Conservation (phyloP, 1,140 invertebrate species). For the Asbolus verrucosus region DNA sequence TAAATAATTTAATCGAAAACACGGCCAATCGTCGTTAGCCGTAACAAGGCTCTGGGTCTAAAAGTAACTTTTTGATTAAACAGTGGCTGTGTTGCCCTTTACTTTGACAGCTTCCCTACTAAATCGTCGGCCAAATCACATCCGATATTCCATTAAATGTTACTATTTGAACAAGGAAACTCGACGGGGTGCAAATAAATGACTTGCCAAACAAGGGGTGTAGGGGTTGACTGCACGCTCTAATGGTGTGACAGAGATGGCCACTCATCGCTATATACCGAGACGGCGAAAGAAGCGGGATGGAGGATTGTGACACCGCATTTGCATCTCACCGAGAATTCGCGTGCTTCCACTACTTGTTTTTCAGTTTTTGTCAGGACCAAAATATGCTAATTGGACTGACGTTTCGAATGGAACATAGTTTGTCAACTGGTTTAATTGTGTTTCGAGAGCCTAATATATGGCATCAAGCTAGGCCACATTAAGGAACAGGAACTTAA, state of each 20-base stretch:
- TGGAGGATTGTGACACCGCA: too few relatives aligned
- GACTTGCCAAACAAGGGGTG: conserved; percentile 49
- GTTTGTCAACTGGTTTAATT: background rate
- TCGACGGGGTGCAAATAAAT: conserved; percentile 55
- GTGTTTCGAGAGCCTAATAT: background rate
- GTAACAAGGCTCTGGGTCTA: background rate
- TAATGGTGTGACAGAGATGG: conserved; percentile 22
- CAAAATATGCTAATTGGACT: conserved; percentile 22
- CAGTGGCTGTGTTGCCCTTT: conserved; percentile 18
- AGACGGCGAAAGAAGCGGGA: conserved; percentile 7
- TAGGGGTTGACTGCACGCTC: conserved; percentile 16
- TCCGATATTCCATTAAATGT: conserved; percentile 57
- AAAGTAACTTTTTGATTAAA: conserved; percentile 44
- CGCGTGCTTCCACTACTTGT: background rate
- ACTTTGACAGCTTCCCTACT: conserved; percentile 24
- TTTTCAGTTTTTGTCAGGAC: conserved; percentile 19
- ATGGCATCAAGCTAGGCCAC: background rate
- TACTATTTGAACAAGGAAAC: conserved; percentile 56
- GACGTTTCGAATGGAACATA: background rate
- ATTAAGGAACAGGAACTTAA: too few relatives aligned
- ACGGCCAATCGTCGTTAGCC: background rate
- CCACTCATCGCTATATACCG: conserved; percentile 4
- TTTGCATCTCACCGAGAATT: conserved; percentile 12
- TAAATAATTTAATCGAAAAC: conserved; percentile 36
- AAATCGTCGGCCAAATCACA: conserved; percentile 51